Evolutionary conservation across 2,113 vertebrate genomes (phyloP), one percentile per base, ranked within the genome.

Genomic region (Gavia stellata): DNA sequence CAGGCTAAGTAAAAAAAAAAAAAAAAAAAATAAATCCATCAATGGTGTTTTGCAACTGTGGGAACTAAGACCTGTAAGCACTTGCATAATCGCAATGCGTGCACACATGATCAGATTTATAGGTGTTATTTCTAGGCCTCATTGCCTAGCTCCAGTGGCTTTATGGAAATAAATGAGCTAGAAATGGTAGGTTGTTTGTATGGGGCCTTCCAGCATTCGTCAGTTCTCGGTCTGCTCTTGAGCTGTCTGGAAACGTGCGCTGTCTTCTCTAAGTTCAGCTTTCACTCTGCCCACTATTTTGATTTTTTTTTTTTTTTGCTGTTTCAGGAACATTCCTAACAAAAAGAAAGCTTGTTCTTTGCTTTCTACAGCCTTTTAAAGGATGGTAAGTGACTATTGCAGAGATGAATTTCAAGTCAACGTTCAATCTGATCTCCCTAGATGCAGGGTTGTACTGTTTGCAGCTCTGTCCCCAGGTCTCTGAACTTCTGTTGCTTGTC

Each of bases 31-130:
- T n/a, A 34, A 50, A 67, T 25, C 31, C 50, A 44, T 29, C 75
- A 2, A 0, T 5, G 7, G 14, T 45, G 59, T 61, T 92, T 49
- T 58, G 50, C 65, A 67, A 1, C 56, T 66, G 49, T 50, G 70
- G 47, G 42, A 67, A 24, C 26, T 9, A 6, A 33, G 56, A 16
- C 33, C 50, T 53, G 68, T 13, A n/a, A 52, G 36, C 53, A 10
- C 86, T 82, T 8, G 3, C 14, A 7, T 63, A 29, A 62, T 14
- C 0, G 0, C 88, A 45, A 12, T 1, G 1, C 5, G 7, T 49
- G 36, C 65, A 29, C 5, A 2, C 23, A 15, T 12, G 59, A 55
- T 71, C 58, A n/a, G 58, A 13, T 75, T 61, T 31, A 5, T n/a
- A 42, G 42, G 28, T 78, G 78, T 78, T 58, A 7, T 34, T 10